Percentiles rank a stretch among this genome's conserved stretches.
phyloP scores from a whole-genome alignment of 2,888 invertebrate genomes.

The Meteorus colon region DNA sequence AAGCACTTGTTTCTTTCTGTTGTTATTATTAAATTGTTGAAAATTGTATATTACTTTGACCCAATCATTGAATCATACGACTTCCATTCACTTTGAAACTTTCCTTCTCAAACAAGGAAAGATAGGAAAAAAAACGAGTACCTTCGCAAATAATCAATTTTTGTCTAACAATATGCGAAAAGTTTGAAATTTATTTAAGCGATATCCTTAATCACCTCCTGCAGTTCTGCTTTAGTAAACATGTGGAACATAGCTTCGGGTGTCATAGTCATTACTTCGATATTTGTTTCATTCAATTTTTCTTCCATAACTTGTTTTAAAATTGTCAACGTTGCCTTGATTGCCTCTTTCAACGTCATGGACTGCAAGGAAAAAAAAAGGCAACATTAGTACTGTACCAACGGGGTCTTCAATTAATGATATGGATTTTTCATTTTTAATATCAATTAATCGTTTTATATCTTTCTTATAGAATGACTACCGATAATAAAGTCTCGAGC shows the following conservation, averaged over 20 bases:
- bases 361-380: slow-evolving; percentile 76
- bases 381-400: not conserved
- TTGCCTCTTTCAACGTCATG: slow-evolving; percentile 95
- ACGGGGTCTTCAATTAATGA: not conserved
- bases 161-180: slow-evolving; percentile 15
- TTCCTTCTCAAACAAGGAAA: not conserved
- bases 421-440: not conserved
- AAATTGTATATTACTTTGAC: not conserved
- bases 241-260: slow-evolving; percentile 89
- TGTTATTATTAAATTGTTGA: not conserved
- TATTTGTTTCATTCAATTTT: slow-evolving; percentile 96
- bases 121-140: not conserved
- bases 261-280: slow-evolving; percentile 97
- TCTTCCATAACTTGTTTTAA: slow-evolving; percentile 99
- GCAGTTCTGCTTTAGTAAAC: slow-evolving; percentile 92
- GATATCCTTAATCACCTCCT: slow-evolving; percentile 88
- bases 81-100: not conserved
- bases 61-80: not conserved
- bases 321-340: slow-evolving; percentile 92
- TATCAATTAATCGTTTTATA: too few species aligned
- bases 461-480: too few species aligned
- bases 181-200: slow-evolving; percentile 73
- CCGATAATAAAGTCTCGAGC: too few species aligned
- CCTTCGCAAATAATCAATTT: not conserved
- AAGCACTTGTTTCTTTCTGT: not conserved